Evolutionary conservation across 2,113 vertebrate genomes (phyloP).

Genomic region (Anhinga anhinga): DNA sequence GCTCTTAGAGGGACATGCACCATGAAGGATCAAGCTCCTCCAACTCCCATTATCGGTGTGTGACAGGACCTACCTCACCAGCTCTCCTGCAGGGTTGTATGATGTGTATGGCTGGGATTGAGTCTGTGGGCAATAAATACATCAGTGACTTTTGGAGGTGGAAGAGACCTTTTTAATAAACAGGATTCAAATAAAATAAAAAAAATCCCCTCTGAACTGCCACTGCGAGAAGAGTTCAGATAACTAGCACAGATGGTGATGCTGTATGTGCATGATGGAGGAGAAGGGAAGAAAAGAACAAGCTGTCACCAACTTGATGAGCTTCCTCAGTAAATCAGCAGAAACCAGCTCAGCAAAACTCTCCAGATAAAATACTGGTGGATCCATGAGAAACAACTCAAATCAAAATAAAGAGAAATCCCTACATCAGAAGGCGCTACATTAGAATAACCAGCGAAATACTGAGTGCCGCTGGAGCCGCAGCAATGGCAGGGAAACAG

Average conservation of each 20-base stretch:
- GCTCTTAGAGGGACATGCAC: not conserved
- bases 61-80: not conserved
- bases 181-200: slow-evolving; percentile 67
- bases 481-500: slow-evolving; percentile 27
- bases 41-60: not conserved
- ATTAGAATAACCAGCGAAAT: slow-evolving; percentile 66
- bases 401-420: slow-evolving; percentile 59
- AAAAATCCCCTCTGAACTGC: slow-evolving; percentile 65
- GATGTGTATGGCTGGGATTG: not conserved
- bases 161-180: slow-evolving; percentile 75
- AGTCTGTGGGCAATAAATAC: slow-evolving; percentile 62
- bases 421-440: slow-evolving; percentile 70
- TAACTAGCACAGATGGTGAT: slow-evolving; percentile 68
- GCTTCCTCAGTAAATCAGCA: slow-evolving; percentile 77
- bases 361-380: slow-evolving; percentile 77
- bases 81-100: not conserved
- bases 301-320: slow-evolving; percentile 72
- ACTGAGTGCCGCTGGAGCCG: slow-evolving; percentile 53
- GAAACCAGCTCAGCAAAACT: slow-evolving; percentile 81
- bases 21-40: not conserved
- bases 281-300: slow-evolving; percentile 73
- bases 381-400: slow-evolving; percentile 74
- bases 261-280: slow-evolving; percentile 64
- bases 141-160: slow-evolving; percentile 62
- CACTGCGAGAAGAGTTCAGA: slow-evolving; percentile 68